Evolutionary conservation across 2,797 vertebrate species (phyloP).

Genomic region (Graptemys geographica): DNA sequence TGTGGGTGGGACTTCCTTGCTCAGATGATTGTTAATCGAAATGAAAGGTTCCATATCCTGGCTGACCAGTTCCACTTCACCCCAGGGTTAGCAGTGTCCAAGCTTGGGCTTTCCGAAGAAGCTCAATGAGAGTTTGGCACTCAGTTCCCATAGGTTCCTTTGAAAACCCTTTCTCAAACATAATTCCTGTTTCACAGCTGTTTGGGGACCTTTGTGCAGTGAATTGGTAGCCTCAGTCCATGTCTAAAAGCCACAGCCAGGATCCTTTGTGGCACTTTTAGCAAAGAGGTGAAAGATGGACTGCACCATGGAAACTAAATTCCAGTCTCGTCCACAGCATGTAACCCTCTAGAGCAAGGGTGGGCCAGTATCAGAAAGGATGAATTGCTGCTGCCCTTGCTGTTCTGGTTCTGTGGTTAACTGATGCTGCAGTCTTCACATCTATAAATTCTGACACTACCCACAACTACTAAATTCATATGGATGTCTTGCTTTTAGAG

Average conservation of each 20-base stretch:
- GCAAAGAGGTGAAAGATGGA: background rate
- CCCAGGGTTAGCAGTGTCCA: rapidly evolving
- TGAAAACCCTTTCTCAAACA: background rate
- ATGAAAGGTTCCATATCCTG: no score
- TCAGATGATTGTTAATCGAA: no score
- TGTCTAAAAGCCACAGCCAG: rapidly evolving
- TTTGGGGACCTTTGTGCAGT: rapidly evolving
- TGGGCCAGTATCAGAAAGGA: no score
- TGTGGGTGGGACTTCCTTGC: no score
- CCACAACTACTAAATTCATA: no score
- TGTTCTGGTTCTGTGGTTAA: rapidly evolving
- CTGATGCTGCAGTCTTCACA: rapidly evolving
- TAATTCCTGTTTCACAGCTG: background rate
- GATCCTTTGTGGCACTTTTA: rapidly evolving
- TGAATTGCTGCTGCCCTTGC: background rate
- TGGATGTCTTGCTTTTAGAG: no score
- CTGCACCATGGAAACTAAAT: background rate
- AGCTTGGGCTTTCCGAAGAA: background rate
- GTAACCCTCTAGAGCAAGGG: no score
- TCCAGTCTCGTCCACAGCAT: background rate
- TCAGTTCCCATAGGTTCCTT: no score
- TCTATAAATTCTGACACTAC: rapidly evolving
- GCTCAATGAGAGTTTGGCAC: background rate
- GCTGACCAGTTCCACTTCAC: background rate
- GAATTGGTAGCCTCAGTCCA: background rate